Conservation (phyloP, 2,797 vertebrate genomes). For the Mormyrus hasselquistii region DNA sequence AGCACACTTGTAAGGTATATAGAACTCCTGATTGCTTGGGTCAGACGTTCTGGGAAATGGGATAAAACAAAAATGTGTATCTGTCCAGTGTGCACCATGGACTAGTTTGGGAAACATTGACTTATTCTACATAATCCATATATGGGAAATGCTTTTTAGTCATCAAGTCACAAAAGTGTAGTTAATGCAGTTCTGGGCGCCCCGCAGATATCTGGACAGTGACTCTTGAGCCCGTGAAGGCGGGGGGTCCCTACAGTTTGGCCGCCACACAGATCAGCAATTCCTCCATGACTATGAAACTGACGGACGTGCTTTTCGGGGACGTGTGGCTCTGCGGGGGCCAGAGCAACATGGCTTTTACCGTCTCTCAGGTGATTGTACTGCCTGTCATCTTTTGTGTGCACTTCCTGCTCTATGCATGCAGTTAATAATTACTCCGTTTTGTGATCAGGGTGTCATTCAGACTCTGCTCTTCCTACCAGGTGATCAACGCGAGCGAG, state of each 20-base stretch:
- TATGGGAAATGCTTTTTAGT: neutral
- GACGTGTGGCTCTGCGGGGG: conserved; percentile 90
- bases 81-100: neutral
- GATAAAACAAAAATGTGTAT: neutral
- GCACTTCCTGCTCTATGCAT: neutral
- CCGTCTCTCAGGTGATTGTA: conserved; percentile 61
- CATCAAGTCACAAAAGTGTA: neutral
- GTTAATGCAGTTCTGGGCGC: neutral
- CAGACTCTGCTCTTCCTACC: neutral
- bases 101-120: neutral
- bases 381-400: neutral
- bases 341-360: conserved; percentile 92
- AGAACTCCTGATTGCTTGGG: neutral
- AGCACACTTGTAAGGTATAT: neutral
- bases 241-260: conserved; percentile 73
- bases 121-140: neutral
- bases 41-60: neutral
- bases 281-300: conserved; percentile 15
- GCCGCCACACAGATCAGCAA: conserved; percentile 37
- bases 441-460: neutral
- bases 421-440: neutral
- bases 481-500: conserved; percentile 72
- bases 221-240: conserved; percentile 63
- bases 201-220: conserved; percentile 65
- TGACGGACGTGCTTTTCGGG: conserved; percentile 79